Evolutionary conservation across 2,888 invertebrate species (phyloP), one percentile per base, ranked within the genome.

Genomic region (Theodoxus fluviatilis): DNA sequence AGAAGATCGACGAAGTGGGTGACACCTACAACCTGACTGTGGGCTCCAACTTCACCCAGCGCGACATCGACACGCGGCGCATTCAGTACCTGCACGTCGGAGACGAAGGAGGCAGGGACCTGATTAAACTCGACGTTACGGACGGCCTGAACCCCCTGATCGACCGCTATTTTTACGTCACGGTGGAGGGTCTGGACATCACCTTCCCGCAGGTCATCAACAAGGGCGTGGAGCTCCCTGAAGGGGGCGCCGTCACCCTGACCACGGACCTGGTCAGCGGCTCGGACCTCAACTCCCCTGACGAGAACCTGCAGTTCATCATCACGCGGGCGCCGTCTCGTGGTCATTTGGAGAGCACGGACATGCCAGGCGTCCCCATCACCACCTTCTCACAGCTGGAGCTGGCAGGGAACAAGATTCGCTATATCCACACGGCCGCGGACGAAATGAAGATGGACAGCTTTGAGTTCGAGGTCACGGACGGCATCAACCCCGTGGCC

Each of bases 391-490:
- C 84, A 0, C 86, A 86, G 69, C 73, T 86, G 9, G 85, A 87
- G 65, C 74, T 87, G 38, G 85, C 85, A 3, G 85, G 84, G 1
- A 85, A 82, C 71, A 84, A 84, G 72, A 83, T 87, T 22, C 76
- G 80, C n/a, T 87, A 87, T 74, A 81, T 84, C 2, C 87, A 87
- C 76, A 79, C 79, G 63, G 77, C 81, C 15, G 78, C 80, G 15
- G 83, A 84, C 75, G 87, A 87, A 75, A 79, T 82, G 55, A 85
- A 84, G 71, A 82, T 84, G 79, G 87, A 87, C 74, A 83, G 83
- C 67, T 87, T 87, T 76, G 86, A 86, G 73, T 86, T 87, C 75
- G 86, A 86, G 75, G 86, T 87, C 7, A 84, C 85, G 2, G 87
- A 87, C 74, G 86, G 87, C 3, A 82, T 77, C 71, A 86, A 87